Evolutionary conservation across 2,113 vertebrate genomes (phyloP).

Genomic region (Rhinopomastus cyanomelas): DNA sequence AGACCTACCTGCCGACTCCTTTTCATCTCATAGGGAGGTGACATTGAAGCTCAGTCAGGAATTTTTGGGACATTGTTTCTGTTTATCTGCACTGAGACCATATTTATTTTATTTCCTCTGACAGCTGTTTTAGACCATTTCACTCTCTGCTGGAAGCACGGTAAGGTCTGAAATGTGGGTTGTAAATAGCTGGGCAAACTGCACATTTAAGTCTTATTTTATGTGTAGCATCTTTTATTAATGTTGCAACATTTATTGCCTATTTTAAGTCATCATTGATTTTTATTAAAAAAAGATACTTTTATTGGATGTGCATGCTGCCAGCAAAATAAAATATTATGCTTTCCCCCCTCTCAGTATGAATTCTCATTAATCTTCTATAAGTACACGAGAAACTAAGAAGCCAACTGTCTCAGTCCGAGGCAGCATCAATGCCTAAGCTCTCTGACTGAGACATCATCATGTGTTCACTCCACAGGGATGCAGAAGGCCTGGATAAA

Average conservation of each 20-base stretch:
- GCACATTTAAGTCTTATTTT: conserved; percentile 66
- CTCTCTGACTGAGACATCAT: not conserved
- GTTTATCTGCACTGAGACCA: conserved; percentile 42
- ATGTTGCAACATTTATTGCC: conserved; percentile 60
- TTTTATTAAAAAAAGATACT: conserved; percentile 73
- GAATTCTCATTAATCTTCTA: conserved; percentile 42
- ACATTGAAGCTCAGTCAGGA: not conserved
- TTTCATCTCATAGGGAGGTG: not conserved
- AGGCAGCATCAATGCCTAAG: not conserved
- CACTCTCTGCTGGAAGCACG: conserved; percentile 57
- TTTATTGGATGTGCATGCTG: conserved; percentile 57
- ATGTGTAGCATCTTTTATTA: conserved; percentile 69
- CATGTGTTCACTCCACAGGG: not conserved
- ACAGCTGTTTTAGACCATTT: conserved; percentile 72
- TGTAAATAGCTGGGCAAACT: conserved; percentile 57
- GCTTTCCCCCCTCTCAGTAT: not conserved
- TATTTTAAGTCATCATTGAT: conserved; percentile 72
- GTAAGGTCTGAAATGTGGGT: conserved; percentile 47
- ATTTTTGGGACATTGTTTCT: not conserved
- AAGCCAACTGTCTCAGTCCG: not conserved
- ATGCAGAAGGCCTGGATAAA: not conserved
- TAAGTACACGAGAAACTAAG: not conserved
- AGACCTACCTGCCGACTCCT: not conserved
- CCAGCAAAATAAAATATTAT: conserved; percentile 64
- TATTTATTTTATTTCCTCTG: conserved; percentile 67